Conservation (phyloP, 1,140 invertebrate species). For the Nixonia krombeini region DNA sequence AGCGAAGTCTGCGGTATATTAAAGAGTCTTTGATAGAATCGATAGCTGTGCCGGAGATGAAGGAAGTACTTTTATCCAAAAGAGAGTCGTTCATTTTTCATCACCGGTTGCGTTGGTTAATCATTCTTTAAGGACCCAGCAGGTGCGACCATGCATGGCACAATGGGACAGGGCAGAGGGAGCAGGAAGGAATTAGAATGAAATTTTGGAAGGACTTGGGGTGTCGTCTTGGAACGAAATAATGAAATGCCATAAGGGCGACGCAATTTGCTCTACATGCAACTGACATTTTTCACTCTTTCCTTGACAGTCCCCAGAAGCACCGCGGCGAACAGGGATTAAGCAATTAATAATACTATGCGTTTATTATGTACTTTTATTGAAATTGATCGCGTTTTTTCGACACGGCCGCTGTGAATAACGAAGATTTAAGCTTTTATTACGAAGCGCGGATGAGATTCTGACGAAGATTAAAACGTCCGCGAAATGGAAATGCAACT, state of each 20-base stretch:
- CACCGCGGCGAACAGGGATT: too few species aligned
- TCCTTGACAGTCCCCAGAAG: slow-evolving; percentile 7
- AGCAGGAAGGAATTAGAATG: slow-evolving; percentile 31
- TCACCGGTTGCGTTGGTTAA: slow-evolving; percentile 59
- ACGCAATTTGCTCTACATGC: slow-evolving; percentile 57
- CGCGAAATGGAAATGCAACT: too few species aligned
- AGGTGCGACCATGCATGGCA: slow-evolving; percentile 47
- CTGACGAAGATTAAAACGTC: too few species aligned
- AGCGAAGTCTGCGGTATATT: not conserved
- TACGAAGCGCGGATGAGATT: too few species aligned
- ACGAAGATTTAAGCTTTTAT: not conserved
- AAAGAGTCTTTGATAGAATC: not conserved
- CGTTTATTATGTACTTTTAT: slow-evolving; percentile 1
- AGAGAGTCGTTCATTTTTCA: slow-evolving; percentile 57
- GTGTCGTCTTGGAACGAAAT: slow-evolving; percentile 30
- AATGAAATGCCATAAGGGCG: slow-evolving; percentile 52
- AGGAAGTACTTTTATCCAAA: slow-evolving; percentile 43
- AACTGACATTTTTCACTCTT: slow-evolving; percentile 53
- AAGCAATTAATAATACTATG: slow-evolving; percentile 14
- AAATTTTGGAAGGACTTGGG: slow-evolving; percentile 44
- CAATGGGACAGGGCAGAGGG: not conserved
- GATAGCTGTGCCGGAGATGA: not conserved
- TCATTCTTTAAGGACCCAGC: slow-evolving; percentile 62
- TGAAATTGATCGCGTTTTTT: not conserved
- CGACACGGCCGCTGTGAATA: not conserved